phyloP scores from a whole-genome alignment of 2,797 vertebrate genomes.

The Gymnothorax javanicus region DNA sequence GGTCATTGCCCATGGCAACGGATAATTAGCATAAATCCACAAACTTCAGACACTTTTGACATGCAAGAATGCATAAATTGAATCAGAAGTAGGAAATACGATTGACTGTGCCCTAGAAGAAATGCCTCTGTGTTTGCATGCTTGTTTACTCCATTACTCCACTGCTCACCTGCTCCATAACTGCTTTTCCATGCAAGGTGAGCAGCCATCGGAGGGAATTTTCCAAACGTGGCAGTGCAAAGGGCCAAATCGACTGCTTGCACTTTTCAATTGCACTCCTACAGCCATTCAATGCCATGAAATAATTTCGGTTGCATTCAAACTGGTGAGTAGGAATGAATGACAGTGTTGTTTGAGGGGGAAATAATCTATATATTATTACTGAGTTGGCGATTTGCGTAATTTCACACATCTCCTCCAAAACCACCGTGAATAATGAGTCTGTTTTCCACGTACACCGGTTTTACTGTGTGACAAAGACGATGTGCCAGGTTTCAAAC shows the following conservation, averaged over 20 bases:
- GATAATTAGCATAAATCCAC: background rate
- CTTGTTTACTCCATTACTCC: background rate
- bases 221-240: background rate
- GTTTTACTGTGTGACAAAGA: too few relatives aligned
- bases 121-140: too few relatives aligned
- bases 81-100: background rate
- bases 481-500: too few relatives aligned
- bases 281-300: background rate
- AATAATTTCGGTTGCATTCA: constrained; percentile 3
- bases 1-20: background rate
- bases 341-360: background rate
- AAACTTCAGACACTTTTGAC: background rate
- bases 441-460: too few relatives aligned
- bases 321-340: background rate
- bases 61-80: background rate
- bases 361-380: too few relatives aligned
- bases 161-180: background rate
- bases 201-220: background rate
- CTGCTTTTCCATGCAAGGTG: background rate
- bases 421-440: too few relatives aligned
- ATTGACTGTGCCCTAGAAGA: background rate
- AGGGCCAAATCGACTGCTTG: constrained; percentile 7
- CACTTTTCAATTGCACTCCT: background rate
- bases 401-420: too few relatives aligned
- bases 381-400: too few relatives aligned